phyloP scores from a whole-genome alignment of 2,888 invertebrate genomes.

The Panopea generosa region DNA sequence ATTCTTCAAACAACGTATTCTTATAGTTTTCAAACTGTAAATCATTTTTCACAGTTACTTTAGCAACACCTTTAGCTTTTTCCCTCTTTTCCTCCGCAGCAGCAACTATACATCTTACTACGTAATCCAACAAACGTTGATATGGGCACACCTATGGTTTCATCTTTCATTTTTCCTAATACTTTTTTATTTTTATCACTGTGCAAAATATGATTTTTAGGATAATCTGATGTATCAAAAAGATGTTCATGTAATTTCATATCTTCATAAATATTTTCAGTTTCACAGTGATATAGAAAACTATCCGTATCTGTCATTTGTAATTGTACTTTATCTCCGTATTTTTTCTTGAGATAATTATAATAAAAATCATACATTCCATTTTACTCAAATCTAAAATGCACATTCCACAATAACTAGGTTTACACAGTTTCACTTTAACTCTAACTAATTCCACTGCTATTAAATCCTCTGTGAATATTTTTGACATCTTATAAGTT shows the following conservation, averaged over 20 bases:
- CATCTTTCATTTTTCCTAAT: conserved; percentile 77
- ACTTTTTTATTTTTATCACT: conserved; percentile 18
- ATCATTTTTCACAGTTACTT: conserved; percentile 30
- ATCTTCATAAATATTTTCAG: conserved; percentile 22
- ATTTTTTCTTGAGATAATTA: conserved; percentile 73
- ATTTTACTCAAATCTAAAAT: conserved; percentile 83
- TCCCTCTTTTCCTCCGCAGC: conserved; percentile 19
- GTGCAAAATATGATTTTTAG: conserved; percentile 27
- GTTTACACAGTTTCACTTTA: conserved; percentile 43
- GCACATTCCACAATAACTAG: conserved; percentile 46
- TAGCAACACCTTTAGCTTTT: conserved; percentile 57
- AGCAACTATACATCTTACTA: conserved; percentile 21
- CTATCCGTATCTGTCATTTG: conserved; percentile 52
- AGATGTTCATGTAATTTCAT: conserved; percentile 9
- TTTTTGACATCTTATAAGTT: conserved; percentile 29
- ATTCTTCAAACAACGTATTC: conserved; percentile 24
- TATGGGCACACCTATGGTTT: conserved; percentile 17
- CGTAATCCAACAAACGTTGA: conserved; percentile 20
- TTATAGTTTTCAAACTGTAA: conserved; percentile 18
- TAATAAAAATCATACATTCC: conserved; percentile 83
- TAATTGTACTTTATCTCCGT: conserved; percentile 42
- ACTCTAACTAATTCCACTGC: conserved; percentile 35
- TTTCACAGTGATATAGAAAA: conserved; percentile 20
- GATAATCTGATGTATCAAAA: conserved; percentile 71
- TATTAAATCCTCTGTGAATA: conserved; percentile 43